Evolutionary conservation across 2,797 vertebrate species (phyloP).

Genomic region (Pampus argenteus): DNA sequence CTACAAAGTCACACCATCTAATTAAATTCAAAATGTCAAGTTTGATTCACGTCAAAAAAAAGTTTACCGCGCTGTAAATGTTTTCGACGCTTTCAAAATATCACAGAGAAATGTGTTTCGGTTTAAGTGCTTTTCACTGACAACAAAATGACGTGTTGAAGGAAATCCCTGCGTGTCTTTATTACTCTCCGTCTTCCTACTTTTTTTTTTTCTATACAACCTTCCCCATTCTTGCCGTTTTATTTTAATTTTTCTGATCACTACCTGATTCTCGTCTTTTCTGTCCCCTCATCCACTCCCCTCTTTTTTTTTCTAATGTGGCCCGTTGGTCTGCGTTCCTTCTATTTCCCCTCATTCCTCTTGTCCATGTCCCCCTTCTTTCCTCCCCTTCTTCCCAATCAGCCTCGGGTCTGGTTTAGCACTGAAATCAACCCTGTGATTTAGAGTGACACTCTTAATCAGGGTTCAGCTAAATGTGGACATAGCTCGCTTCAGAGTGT

Average conservation of each 20-base stretch:
- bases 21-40: slow-evolving; percentile 61
- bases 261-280: not conserved
- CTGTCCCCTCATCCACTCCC: not conserved
- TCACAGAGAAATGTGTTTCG: slow-evolving; percentile 43
- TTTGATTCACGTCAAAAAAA: slow-evolving; percentile 32
- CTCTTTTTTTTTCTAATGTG: not conserved
- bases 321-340: not conserved
- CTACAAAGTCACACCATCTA: slow-evolving; percentile 41
- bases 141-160: slow-evolving; percentile 16
- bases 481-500: slow-evolving; percentile 11
- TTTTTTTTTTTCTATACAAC: not conserved
- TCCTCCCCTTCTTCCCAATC: slow-evolving; percentile 31
- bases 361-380: not conserved
- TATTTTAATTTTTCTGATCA: not conserved
- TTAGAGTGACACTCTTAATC: slow-evolving; percentile 74
- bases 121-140: slow-evolving; percentile 33
- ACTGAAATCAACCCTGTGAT: slow-evolving; percentile 63
- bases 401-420: slow-evolving; percentile 65
- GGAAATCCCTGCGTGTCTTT: slow-evolving; percentile 11
- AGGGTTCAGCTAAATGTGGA: slow-evolving; percentile 57
- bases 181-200: not conserved
- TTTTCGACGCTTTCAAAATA: slow-evolving; percentile 26
- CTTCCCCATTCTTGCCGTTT: too few relatives aligned
- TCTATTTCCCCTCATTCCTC: slow-evolving; percentile 2
- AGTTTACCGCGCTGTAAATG: slow-evolving; percentile 40